Conservation (phyloP, 2,797 vertebrate genomes). For the Somateria mollissima region DNA sequence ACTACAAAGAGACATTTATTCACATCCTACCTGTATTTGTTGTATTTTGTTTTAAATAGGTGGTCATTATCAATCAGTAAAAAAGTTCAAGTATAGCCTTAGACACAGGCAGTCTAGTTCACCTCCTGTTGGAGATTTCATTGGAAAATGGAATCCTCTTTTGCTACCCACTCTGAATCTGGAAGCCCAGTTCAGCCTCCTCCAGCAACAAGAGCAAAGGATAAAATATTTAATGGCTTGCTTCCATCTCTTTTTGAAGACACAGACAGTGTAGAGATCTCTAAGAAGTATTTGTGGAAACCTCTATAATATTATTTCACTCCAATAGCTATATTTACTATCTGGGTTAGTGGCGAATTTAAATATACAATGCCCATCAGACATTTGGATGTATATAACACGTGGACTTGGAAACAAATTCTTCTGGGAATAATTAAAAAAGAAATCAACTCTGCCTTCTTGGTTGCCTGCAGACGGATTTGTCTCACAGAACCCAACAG, state of each 20-base stretch:
- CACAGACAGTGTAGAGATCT: background rate
- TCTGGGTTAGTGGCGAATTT: background rate
- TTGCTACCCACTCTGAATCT: background rate
- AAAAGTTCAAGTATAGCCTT: background rate
- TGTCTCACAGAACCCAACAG: background rate
- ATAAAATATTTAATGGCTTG: constrained; percentile 8
- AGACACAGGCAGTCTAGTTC: background rate
- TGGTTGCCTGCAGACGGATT: background rate
- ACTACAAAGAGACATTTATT: background rate
- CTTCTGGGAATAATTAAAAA: background rate
- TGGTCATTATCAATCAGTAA: background rate
- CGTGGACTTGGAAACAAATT: background rate
- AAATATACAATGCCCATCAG: background rate
- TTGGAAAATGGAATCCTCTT: background rate
- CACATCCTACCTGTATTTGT: background rate
- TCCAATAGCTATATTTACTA: background rate
- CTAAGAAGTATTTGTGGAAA: background rate
- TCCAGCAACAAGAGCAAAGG: background rate
- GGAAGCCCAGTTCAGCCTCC: background rate
- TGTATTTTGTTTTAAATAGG: background rate
- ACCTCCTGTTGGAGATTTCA: background rate
- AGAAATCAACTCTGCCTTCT: background rate
- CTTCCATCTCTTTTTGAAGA: background rate
- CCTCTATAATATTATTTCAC: background rate
- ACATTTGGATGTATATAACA: background rate